Percentiles rank a stretch among this genome's conserved stretches.
Evolutionary conservation across 2,113 vertebrate genomes (phyloP).

Genomic region (Pelecanus crispus): DNA sequence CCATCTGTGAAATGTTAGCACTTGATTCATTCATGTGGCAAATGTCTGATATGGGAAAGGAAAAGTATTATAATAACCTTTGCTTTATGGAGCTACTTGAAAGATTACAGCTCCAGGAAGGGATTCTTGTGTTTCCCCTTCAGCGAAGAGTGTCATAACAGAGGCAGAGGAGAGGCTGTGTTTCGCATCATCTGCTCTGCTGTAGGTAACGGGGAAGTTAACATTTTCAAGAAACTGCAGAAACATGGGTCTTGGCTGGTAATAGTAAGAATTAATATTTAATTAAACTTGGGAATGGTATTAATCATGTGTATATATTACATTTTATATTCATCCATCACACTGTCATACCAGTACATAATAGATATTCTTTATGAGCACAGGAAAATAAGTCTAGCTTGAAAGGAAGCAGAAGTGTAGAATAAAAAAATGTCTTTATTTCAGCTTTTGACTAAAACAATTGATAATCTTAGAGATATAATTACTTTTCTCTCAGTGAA

Average conservation of each 20-base stretch:
- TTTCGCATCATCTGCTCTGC: background rate
- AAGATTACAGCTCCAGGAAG: background rate
- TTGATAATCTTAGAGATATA: background rate
- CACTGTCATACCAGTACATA: background rate
- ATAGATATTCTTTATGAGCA: background rate
- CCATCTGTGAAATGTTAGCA: background rate
- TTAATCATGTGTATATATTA: background rate
- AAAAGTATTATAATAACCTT: background rate
- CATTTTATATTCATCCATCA: background rate
- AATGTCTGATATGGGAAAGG: background rate
- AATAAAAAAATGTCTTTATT: background rate
- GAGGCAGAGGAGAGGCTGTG: background rate
- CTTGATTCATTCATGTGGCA: background rate
- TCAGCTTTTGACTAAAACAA: background rate
- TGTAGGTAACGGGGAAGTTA: background rate
- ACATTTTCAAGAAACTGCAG: background rate
- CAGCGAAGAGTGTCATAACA: background rate
- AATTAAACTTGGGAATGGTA: background rate
- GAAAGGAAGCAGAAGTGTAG: background rate
- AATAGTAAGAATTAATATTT: slow-evolving; percentile 17
- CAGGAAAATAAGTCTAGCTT: background rate
- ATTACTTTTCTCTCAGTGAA: slow-evolving; percentile 2
- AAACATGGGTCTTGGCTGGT: background rate
- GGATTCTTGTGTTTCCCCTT: background rate
- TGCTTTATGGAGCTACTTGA: background rate